A percentile compares a stretch with the other conserved stretches of the same genome.
Conservation (phyloP, 2,797 vertebrate genomes). For the Acipenser oxyrinchus region DNA sequence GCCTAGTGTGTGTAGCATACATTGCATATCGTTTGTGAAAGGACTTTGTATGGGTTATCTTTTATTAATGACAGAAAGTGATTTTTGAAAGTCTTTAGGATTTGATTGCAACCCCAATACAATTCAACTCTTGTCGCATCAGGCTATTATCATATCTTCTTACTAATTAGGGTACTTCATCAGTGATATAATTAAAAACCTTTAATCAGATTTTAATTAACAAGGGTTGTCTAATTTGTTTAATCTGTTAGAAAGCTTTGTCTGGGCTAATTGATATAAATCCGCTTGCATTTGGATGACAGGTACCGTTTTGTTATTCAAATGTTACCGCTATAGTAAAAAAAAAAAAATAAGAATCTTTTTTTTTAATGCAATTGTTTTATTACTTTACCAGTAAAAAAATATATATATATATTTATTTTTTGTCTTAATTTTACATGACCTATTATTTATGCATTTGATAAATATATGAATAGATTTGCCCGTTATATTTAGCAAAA, state of each 20-base stretch:
- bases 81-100: slow-evolving; percentile 60
- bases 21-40: slow-evolving; percentile 59
- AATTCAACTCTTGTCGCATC: slow-evolving; percentile 57
- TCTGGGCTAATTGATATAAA: slow-evolving; percentile 65
- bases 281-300: slow-evolving; percentile 1
- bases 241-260: slow-evolving; percentile 66
- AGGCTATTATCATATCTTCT: slow-evolving; percentile 78
- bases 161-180: slow-evolving; percentile 79
- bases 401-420: too few species aligned
- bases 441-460: too few species aligned
- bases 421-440: too few species aligned
- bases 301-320: not conserved
- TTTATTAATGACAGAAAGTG: slow-evolving; percentile 65
- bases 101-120: slow-evolving; percentile 58
- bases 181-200: slow-evolving; percentile 80
- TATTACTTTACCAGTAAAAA: too few species aligned
- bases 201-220: slow-evolving; percentile 90
- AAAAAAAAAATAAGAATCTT: too few species aligned
- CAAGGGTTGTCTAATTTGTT: slow-evolving; percentile 77
- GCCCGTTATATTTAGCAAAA: too few species aligned
- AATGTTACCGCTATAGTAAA: not conserved
- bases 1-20: slow-evolving; percentile 57
- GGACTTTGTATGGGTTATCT: slow-evolving; percentile 59
- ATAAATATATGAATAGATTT: too few species aligned
- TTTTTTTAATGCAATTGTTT: too few species aligned